Evolutionary conservation across 2,113 vertebrate species (phyloP).

Genomic region (Danionella cerebrum): DNA sequence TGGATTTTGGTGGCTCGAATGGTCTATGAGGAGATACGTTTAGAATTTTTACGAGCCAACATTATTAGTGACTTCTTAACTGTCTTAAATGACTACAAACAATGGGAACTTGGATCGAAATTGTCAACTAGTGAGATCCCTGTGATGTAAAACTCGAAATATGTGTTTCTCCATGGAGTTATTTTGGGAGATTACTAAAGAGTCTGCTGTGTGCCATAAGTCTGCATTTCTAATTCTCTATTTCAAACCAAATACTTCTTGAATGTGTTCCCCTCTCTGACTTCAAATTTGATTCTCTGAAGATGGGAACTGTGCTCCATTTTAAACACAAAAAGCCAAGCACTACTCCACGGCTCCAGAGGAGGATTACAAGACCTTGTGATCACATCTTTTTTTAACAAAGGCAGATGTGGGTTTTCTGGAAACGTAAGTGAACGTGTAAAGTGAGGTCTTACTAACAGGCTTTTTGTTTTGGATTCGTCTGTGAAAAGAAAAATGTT

Average conservation of each 20-base stretch:
- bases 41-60: no score
- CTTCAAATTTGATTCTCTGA: conserved; percentile 13
- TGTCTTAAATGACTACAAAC: no score
- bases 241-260: conserved; percentile 18
- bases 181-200: neutral
- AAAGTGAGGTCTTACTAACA: neutral
- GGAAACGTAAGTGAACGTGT: neutral
- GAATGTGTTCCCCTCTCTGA: conserved; percentile 3
- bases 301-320: conserved; percentile 1
- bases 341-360: neutral
- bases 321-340: neutral
- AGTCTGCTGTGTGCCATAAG: conserved; percentile 6
- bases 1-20: no score
- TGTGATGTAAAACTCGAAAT: neutral
- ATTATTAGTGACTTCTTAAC: no score
- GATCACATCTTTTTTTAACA: neutral
- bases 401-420: neutral
- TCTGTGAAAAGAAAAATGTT: conserved; percentile 19
- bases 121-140: no score
- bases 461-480: conserved; percentile 16
- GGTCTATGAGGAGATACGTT: no score
- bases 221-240: conserved; percentile 5
- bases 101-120: no score
- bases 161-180: neutral
- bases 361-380: conserved; percentile 13